A percentile compares a stretch with the other conserved stretches of the same genome.
These are phyloP conservation scores for Aepyceros melampus DNA, from an alignment of 2,113 vertebrate genomes.

Conservation along the genomic window DNA sequence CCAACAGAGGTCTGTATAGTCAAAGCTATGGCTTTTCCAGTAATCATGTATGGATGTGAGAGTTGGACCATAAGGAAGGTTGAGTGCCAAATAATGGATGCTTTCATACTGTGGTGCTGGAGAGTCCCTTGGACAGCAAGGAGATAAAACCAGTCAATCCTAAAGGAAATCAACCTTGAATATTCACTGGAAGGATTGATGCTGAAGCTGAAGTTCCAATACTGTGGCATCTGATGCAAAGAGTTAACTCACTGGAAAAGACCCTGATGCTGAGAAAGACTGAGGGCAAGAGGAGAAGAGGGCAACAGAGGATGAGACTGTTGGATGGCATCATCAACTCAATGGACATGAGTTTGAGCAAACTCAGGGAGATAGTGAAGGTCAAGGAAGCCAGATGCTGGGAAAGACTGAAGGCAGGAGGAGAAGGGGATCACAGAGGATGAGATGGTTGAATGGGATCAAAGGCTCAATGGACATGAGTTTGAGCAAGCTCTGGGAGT, in stretches of 20 bases:
- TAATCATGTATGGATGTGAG: not conserved
- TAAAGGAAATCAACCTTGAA: not conserved
- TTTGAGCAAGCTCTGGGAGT: not conserved
- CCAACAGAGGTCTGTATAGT: not conserved
- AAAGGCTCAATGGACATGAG: not conserved
- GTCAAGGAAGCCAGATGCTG: not conserved
- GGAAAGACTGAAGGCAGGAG: not conserved
- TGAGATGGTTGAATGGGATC: not conserved
- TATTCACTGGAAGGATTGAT: not conserved
- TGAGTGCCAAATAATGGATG: not conserved
- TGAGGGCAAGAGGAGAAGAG: not conserved
- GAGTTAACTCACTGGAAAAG: not conserved
- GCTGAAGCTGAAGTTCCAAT: not conserved
- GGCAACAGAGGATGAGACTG: not conserved
- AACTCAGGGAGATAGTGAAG: not conserved
- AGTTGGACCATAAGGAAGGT: not conserved
- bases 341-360: not conserved
- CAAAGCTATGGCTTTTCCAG: not conserved
- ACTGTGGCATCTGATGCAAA: not conserved
- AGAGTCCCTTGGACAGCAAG: not conserved
- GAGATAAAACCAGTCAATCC: not conserved
- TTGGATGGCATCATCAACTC: not conserved
- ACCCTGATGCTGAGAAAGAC: not conserved
- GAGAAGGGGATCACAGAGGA: not conserved
- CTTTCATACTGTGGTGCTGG: not conserved